phyloP scores from a whole-genome alignment of 2,888 invertebrate species.

The Ernsta delagoae region DNA sequence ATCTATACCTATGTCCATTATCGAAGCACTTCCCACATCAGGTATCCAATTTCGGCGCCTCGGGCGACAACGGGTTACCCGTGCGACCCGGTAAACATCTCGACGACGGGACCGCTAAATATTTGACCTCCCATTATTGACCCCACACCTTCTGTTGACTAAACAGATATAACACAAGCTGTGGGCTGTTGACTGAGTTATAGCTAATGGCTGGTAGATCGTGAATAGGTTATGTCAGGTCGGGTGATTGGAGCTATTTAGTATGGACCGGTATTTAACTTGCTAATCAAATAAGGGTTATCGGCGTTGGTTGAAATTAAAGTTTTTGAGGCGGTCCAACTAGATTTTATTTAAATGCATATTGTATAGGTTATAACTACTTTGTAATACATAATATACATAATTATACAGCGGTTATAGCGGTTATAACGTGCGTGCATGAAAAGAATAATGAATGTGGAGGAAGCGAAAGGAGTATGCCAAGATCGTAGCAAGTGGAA shows the following conservation, averaged over 20 bases:
- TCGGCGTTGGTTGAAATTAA: not conserved
- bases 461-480: no score
- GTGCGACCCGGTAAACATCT: slow-evolving; percentile 56
- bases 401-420: no score
- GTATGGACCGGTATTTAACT: slow-evolving; percentile 8
- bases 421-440: no score
- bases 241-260: not conserved
- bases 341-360: not conserved
- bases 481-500: no score
- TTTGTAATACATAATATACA: no score
- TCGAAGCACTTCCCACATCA: not conserved
- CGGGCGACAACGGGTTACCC: slow-evolving; percentile 46
- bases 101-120: slow-evolving; percentile 60
- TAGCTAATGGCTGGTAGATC: not conserved
- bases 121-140: slow-evolving; percentile 77
- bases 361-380: not conserved
- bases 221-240: not conserved
- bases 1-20: no score
- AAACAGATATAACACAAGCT: slow-evolving; percentile 16
- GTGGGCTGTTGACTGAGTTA: no score
- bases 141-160: slow-evolving; percentile 61
- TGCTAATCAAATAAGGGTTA: slow-evolving; percentile 17
- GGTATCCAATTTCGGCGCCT: not conserved
- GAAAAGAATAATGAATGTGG: no score
- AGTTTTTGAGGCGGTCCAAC: not conserved